Percentiles rank a stretch among this genome's conserved stretches.
phyloP scores from a whole-genome alignment of 2,113 vertebrate genomes.

The Pogonocichla stellata region DNA sequence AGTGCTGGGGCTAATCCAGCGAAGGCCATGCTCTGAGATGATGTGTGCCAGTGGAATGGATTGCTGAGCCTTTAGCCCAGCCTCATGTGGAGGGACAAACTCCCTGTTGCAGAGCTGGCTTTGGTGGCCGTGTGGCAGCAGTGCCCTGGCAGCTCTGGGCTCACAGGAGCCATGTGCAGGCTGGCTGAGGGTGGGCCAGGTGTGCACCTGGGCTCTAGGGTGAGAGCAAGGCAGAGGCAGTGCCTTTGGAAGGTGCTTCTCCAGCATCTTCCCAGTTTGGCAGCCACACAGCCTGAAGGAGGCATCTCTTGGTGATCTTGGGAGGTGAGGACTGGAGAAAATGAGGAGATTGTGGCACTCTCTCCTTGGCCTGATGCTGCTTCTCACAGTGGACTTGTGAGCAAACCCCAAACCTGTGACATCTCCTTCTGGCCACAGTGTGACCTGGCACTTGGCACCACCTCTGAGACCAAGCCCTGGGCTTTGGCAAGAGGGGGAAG shows the following conservation, averaged over 20 bases:
- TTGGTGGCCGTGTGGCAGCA: not conserved
- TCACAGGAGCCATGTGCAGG: fast-evolving
- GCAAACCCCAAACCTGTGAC: fast-evolving
- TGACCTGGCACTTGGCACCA: not conserved
- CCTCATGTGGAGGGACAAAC: fast-evolving
- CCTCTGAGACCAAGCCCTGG: not conserved
- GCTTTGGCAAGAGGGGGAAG: not conserved
- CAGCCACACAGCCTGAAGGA: not conserved
- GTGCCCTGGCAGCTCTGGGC: not conserved
- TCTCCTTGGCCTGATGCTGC: not conserved
- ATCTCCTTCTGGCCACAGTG: not conserved
- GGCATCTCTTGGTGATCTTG: not conserved
- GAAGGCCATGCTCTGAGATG: not conserved
- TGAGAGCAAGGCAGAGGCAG: not conserved
- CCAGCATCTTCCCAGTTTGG: not conserved
- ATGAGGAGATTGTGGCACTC: fast-evolving
- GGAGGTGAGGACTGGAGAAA: not conserved
- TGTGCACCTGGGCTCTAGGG: fast-evolving
- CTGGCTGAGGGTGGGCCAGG: not conserved
- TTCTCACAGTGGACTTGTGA: fast-evolving
- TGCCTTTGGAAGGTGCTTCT: not conserved
- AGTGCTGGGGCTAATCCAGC: not conserved
- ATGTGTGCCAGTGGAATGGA: not conserved
- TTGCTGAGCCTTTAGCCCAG: not conserved
- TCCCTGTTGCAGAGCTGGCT: not conserved